phyloP scores from a whole-genome alignment of 2,113 vertebrate genomes.

The Clarias batrachus region DNA sequence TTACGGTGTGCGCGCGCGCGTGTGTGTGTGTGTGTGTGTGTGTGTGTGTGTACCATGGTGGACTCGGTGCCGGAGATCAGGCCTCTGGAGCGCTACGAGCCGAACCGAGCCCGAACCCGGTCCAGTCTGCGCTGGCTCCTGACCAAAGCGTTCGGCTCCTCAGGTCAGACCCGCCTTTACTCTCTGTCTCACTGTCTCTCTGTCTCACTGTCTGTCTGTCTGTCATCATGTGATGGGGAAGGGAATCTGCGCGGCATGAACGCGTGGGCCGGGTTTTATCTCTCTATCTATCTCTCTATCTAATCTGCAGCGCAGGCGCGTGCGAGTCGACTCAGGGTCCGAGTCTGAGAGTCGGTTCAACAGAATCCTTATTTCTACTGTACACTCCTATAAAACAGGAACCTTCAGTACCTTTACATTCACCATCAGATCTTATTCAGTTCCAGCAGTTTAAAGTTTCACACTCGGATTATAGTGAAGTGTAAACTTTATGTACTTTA shows the following conservation, averaged over 20 bases:
- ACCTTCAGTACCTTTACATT: neutral
- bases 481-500: neutral
- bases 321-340: neutral
- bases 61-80: conserved; percentile 85
- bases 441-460: neutral
- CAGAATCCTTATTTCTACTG: neutral
- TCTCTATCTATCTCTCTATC: no score
- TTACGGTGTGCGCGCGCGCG: neutral
- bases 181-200: neutral
- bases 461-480: neutral
- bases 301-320: neutral
- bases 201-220: no score
- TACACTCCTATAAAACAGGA: no score
- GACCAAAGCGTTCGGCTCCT: conserved; percentile 76
- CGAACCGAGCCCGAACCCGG: conserved; percentile 78
- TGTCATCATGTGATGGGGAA: neutral
- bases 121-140: conserved; percentile 86
- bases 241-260: neutral
- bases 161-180: conserved; percentile 69
- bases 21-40: no score
- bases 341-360: neutral
- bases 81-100: conserved; percentile 85
- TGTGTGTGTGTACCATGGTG: conserved; percentile 42
- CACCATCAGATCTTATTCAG: no score
- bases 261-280: neutral